Percentiles rank a stretch among this genome's conserved stretches.
These are phyloP conservation scores for Lasioglossum leucozonium DNA, from an alignment of 2,888 invertebrate species.

Conservation along the genomic window DNA sequence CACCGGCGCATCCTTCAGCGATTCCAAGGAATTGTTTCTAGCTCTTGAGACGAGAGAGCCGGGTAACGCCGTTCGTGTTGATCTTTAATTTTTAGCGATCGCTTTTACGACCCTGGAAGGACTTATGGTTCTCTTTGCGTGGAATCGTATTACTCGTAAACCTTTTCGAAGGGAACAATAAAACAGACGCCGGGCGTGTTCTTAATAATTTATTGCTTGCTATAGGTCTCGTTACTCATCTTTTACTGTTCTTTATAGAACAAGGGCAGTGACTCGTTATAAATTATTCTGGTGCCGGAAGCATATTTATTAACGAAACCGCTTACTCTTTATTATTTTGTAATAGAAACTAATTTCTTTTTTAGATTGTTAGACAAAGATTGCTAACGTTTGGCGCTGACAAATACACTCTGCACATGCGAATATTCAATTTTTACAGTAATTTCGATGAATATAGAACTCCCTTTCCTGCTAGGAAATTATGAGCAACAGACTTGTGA, in stretches of 20 bases:
- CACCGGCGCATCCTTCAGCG: not conserved
- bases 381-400: not conserved
- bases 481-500: not conserved
- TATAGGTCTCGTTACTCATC: not conserved
- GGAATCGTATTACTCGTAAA: not conserved
- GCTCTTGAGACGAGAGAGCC: not conserved
- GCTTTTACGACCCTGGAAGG: not conserved
- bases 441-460: not conserved
- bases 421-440: not conserved
- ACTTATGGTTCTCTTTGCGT: not conserved
- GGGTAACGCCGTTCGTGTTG: conserved; percentile 1
- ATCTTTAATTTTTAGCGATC: conserved; percentile 14
- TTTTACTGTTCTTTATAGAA: not conserved
- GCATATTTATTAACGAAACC: not conserved
- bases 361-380: not conserved
- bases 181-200: not conserved
- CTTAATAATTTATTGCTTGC: not conserved
- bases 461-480: not conserved
- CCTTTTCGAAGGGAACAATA: not conserved
- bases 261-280: not conserved
- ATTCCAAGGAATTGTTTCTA: not conserved
- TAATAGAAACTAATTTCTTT: not conserved
- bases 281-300: not conserved
- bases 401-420: not conserved
- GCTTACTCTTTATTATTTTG: not conserved